Base-by-base conservation (phyloP, 2,888 invertebrate species). In the Teinopalpus imperialis region DNA sequence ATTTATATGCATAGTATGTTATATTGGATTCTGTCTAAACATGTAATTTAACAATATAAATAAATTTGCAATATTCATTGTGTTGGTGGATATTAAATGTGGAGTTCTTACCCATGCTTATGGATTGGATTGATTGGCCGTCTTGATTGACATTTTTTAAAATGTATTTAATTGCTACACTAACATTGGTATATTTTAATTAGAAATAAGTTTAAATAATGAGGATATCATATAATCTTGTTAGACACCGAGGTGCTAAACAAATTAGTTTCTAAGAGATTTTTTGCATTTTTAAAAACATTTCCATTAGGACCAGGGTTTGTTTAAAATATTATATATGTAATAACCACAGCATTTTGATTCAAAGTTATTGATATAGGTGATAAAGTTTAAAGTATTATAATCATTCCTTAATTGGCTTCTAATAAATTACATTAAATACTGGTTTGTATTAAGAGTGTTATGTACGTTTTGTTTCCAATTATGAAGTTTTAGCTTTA, bases 161-260 rank as follows among this genome's bases (percentile, higher is more conserved):
- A 13, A 34, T 45, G 39, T 45, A 26, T 10, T 1, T 14, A 8
- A 16, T 13, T 58, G 61, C 65, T 67, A 68, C 70, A 71, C 64
- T 64, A 67, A 70, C 55, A 64, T 62, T 68, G 63, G 60, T 67
- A 49, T 65, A 64, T 53, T 51, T 47, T 53, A 50, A 48, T 49
- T 63, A 57, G 53, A 46, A 49, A 42, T 52, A 74, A 70, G 67
- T 69, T 64, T 73, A 66, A 65, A 59, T 64, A 66, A 55, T 73
- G 77, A 69, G 65, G 59, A 69, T 66, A 68, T 63, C 53, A 49
- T 57, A 66, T 65, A 74, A 75, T 77, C 69, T 74, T 69, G 52
- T 63, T 62, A 60, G 54, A 69, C 64, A 63, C 63, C 54, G 60
- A 69, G 81, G 79, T 81, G 83, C 81, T 83, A 75, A 63, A 62